These are phyloP conservation scores for Tetrao urogallus DNA, from an alignment of 2,113 vertebrate species.

Conservation along the genomic window DNA sequence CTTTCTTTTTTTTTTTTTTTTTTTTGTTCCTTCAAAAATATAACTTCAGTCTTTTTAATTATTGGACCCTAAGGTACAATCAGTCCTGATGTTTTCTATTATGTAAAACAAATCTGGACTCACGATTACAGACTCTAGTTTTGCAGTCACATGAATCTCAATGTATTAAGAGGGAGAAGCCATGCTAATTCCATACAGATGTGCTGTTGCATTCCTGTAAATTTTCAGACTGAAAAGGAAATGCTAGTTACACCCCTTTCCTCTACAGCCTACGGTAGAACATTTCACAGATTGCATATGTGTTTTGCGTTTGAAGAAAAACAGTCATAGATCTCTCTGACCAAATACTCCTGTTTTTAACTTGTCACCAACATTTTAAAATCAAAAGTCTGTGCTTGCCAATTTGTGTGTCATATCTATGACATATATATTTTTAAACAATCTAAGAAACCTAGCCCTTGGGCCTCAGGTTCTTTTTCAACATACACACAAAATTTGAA, in stretches of 20 bases:
- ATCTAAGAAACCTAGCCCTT: not conserved
- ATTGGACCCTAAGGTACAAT: conserved; percentile 38
- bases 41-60: conserved; percentile 40
- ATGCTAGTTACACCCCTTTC: conserved; percentile 77
- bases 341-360: not conserved
- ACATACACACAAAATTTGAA: not conserved
- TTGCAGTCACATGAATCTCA: conserved; percentile 68
- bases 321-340: not conserved
- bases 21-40: conserved; percentile 55
- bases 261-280: conserved; percentile 58
- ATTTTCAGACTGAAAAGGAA: conserved; percentile 82
- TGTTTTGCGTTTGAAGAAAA: conserved; percentile 46
- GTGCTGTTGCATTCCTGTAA: conserved; percentile 80
- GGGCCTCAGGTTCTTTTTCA: not conserved
- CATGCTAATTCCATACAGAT: conserved; percentile 81
- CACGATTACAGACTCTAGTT: conserved; percentile 31
- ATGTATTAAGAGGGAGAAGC: conserved; percentile 56
- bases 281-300: conserved; percentile 61
- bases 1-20: conserved; percentile 37
- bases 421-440: not conserved
- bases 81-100: conserved; percentile 63
- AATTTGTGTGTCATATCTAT: not conserved
- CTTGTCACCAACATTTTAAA: not conserved
- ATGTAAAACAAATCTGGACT: conserved; percentile 36
- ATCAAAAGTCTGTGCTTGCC: not conserved